phyloP scores from a whole-genome alignment of 2,113 vertebrate genomes.

The Eidolon helvum region DNA sequence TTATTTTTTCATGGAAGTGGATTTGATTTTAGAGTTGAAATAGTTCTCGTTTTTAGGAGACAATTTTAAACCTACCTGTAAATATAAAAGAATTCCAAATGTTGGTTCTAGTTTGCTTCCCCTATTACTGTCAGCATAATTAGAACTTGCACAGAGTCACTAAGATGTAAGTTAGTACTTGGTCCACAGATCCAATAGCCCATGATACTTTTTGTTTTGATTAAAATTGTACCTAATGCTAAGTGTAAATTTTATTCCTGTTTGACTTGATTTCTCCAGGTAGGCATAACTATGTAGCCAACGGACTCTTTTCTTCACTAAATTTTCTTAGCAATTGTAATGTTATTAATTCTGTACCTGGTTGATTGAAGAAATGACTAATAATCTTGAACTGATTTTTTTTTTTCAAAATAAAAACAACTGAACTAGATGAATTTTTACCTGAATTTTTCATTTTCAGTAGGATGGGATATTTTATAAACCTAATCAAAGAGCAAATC shows the following conservation, averaged over 20 bases:
- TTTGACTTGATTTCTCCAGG: neutral
- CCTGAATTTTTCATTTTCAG: constrained; percentile 55
- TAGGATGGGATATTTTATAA: constrained; percentile 32
- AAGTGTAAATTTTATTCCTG: neutral
- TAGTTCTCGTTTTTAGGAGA: neutral
- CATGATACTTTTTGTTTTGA: neutral
- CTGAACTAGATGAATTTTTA: constrained; percentile 20
- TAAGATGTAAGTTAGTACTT: neutral
- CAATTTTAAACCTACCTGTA: neutral
- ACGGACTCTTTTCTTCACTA: neutral
- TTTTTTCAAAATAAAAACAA: constrained; percentile 24
- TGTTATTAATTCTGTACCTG: neutral
- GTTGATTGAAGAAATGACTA: neutral
- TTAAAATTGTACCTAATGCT: neutral
- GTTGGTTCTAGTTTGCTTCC: neutral
- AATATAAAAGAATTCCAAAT: neutral
- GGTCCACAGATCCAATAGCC: neutral
- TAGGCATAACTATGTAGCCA: neutral
- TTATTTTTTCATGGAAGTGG: neutral
- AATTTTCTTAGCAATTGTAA: constrained; percentile 31
- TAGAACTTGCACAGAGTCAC: neutral
- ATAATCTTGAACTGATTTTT: neutral
- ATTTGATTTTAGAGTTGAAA: constrained; percentile 39
- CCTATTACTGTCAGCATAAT: neutral
- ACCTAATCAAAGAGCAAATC: constrained; percentile 42